These are phyloP conservation scores for Egretta garzetta DNA, from an alignment of 2,113 vertebrate species.

Conservation along the genomic window DNA sequence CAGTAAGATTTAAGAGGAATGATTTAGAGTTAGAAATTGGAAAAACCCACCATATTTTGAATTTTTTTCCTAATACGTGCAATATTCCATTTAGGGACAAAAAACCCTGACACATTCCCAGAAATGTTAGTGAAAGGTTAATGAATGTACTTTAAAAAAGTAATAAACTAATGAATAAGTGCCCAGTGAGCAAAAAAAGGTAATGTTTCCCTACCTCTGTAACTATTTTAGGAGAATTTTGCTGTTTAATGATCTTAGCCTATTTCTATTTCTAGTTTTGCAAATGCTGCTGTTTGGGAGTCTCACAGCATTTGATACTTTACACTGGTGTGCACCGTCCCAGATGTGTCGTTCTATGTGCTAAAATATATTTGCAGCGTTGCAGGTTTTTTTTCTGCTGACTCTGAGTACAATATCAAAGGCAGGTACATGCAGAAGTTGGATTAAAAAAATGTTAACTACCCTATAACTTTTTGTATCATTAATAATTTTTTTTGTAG, in stretches of 20 bases:
- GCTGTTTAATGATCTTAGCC: conserved; percentile 46
- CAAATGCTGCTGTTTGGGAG: conserved; percentile 59
- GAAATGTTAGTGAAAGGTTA: background rate
- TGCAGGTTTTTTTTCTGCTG: conserved; percentile 47
- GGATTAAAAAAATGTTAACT: background rate
- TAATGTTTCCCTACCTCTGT: background rate
- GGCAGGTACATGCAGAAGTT: background rate
- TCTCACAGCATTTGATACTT: conserved; percentile 28
- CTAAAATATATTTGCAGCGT: conserved; percentile 54
- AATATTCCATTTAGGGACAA: background rate
- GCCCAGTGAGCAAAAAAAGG: conserved; percentile 28
- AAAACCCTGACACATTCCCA: background rate
- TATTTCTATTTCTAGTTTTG: conserved; percentile 70
- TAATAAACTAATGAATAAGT: conserved; percentile 22
- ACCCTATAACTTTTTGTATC: background rate
- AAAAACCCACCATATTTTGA: background rate
- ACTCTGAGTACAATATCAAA: conserved; percentile 18
- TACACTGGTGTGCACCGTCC: conserved; percentile 24
- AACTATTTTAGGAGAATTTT: conserved; percentile 50
- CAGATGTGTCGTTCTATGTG: conserved; percentile 47
- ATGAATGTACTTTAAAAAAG: background rate
- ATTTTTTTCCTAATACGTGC: background rate
- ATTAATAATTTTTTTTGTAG: background rate
- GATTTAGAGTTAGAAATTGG: background rate
- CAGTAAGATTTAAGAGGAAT: background rate